phyloP scores from a whole-genome alignment of 2,797 vertebrate genomes.

The Mionectes olivaceus region DNA sequence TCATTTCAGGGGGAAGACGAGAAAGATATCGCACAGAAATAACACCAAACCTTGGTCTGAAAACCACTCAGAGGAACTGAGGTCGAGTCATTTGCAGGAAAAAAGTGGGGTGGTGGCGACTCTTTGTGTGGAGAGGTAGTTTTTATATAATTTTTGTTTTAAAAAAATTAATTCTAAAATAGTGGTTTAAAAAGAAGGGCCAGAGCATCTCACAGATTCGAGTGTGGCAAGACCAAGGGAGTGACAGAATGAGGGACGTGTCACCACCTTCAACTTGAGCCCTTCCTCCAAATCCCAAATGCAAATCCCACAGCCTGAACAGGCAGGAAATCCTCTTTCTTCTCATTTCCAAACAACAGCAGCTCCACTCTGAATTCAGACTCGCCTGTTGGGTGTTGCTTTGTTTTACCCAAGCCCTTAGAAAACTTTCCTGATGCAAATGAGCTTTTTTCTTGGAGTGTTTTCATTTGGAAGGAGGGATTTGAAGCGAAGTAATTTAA shows the following conservation, averaged over 20 bases:
- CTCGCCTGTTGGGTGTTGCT: not conserved
- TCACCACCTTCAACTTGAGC: accelerated
- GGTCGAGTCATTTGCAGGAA: not conserved
- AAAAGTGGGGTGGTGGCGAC: not conserved
- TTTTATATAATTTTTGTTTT: not conserved
- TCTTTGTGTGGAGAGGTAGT: not conserved
- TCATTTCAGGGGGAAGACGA: not conserved
- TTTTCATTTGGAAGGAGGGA: not conserved
- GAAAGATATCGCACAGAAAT: not conserved
- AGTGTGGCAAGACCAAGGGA: not conserved
- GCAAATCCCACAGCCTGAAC: not conserved
- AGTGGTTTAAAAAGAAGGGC: not conserved
- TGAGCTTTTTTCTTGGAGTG: not conserved
- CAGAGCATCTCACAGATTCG: not conserved
- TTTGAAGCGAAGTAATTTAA: not conserved
- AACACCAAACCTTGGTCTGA: accelerated
- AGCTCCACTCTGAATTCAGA: not conserved
- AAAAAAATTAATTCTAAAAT: not conserved
- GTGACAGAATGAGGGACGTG: accelerated
- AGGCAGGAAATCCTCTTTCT: not conserved
- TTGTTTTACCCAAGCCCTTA: not conserved
- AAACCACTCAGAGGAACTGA: not conserved
- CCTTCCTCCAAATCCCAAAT: not conserved
- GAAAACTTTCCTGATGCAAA: not conserved
- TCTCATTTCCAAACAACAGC: not conserved